Conservation (phyloP, 2,113 vertebrate genomes). For the Trichechus manatus region DNA sequence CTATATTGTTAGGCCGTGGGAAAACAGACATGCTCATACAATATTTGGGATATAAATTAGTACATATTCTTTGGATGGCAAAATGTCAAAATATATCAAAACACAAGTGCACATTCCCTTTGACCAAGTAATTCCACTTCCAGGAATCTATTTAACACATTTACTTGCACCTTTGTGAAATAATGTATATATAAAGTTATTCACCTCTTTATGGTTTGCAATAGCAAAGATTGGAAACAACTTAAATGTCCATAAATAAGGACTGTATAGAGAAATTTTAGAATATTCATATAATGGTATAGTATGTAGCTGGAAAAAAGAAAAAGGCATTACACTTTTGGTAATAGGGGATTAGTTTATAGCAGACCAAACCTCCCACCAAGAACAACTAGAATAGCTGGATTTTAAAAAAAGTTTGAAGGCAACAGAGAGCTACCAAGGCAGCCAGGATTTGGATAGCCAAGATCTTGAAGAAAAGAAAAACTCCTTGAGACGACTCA, state of each 20-base stretch:
- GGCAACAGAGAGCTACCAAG: background rate
- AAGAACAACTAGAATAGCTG: background rate
- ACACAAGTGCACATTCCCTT: slow-evolving; percentile 38
- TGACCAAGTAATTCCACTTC: slow-evolving; percentile 2
- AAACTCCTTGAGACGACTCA: background rate
- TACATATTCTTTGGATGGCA: background rate
- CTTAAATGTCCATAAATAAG: background rate
- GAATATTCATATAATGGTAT: background rate
- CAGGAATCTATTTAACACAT: background rate
- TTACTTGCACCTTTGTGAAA: background rate
- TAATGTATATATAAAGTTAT: background rate
- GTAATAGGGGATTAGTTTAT: background rate
- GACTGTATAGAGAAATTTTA: background rate
- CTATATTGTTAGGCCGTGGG: background rate
- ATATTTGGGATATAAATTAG: slow-evolving; percentile 32
- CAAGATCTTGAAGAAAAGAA: background rate
- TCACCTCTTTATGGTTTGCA: background rate
- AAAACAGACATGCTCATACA: background rate
- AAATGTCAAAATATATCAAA: slow-evolving; percentile 27
- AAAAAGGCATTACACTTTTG: background rate
- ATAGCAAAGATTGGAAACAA: background rate
- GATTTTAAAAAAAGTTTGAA: slow-evolving; percentile 11
- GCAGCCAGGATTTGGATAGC: background rate
- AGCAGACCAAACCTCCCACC: background rate
- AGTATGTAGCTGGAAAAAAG: background rate